Evolutionary conservation across 1,140 invertebrate genomes (phyloP).

Genomic region (Drosophila rhopaloa): DNA sequence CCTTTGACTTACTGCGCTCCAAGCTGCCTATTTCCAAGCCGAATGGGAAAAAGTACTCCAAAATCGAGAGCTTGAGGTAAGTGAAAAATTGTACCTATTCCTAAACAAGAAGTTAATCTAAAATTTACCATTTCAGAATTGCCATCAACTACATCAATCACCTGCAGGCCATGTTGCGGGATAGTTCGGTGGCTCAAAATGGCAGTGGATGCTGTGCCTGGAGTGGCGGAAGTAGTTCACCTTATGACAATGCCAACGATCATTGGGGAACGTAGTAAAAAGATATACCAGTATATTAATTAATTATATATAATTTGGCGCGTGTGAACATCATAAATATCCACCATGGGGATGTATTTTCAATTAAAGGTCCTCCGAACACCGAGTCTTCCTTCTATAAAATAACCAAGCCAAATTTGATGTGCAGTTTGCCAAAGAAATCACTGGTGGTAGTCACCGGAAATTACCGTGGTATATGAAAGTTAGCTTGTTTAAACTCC

Average conservation of each 20-base stretch:
- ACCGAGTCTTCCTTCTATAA: no score
- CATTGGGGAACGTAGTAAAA: slow-evolving; percentile 62
- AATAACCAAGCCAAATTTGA: no score
- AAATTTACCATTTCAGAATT: slow-evolving; percentile 85
- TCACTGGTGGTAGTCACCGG: neutral
- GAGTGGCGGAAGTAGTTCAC: slow-evolving; percentile 70
- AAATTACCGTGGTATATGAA: neutral
- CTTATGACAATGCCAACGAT: slow-evolving; percentile 65
- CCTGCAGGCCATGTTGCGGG: slow-evolving; percentile 86
- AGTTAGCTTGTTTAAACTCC: neutral
- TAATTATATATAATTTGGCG: no score
- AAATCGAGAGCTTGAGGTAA: slow-evolving; percentile 93
- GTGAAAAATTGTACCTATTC: neutral
- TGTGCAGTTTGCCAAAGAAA: neutral
- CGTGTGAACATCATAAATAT: neutral
- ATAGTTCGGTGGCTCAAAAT: slow-evolving; percentile 61
- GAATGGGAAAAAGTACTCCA: slow-evolving; percentile 94
- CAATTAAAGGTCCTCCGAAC: neutral
- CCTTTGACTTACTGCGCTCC: slow-evolving; percentile 91
- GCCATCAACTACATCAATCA: slow-evolving; percentile 93
- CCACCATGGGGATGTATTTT: neutral
- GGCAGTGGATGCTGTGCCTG: slow-evolving; percentile 60
- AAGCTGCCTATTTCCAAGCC: slow-evolving; percentile 92
- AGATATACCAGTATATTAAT: neutral
- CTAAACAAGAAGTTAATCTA: neutral